Conservation (phyloP, 2,888 invertebrate genomes). For the Melinaea marsaeus region DNA sequence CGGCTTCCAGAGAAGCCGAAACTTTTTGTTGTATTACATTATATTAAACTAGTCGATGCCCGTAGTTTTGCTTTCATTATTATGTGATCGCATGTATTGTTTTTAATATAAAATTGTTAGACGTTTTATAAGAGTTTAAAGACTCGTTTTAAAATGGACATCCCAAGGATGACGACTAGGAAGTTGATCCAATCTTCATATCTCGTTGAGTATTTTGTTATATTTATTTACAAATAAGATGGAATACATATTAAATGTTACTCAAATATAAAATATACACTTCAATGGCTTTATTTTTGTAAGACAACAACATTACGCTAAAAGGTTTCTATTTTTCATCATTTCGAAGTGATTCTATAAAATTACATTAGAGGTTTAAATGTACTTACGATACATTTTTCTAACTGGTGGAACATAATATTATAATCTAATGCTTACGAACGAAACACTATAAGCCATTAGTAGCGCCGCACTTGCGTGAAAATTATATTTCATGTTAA, state of each 20-base stretch:
- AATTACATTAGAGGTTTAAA: constrained; percentile 8
- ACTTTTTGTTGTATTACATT: background rate
- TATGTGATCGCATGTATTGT: too few relatives aligned
- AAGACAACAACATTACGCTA: constrained; percentile 2
- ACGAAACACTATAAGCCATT: constrained; percentile 27
- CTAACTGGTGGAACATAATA: constrained; percentile 1
- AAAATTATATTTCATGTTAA: constrained; percentile 35
- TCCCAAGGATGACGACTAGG: constrained; percentile 8
- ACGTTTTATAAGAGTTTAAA: too few relatives aligned
- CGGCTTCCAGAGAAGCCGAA: background rate
- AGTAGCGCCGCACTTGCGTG: constrained; percentile 31
- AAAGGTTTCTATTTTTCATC: constrained; percentile 6
- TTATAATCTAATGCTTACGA: constrained; percentile 10
- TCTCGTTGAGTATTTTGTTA: constrained; percentile 17
- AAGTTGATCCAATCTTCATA: constrained; percentile 32
- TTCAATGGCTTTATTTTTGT: constrained; percentile 2
- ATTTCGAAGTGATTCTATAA: constrained; percentile 7
- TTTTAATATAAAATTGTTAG: too few relatives aligned
- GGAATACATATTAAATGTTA: too few relatives aligned
- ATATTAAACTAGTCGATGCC: too few relatives aligned
- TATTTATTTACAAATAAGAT: too few relatives aligned
- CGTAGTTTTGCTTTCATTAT: too few relatives aligned
- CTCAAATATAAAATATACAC: background rate
- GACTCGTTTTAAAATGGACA: background rate
- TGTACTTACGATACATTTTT: constrained; percentile 6